Evolutionary conservation across 2,888 invertebrate genomes (phyloP), one percentile per base, ranked within the genome.

Genomic region (Zygogramma bicolorata): DNA sequence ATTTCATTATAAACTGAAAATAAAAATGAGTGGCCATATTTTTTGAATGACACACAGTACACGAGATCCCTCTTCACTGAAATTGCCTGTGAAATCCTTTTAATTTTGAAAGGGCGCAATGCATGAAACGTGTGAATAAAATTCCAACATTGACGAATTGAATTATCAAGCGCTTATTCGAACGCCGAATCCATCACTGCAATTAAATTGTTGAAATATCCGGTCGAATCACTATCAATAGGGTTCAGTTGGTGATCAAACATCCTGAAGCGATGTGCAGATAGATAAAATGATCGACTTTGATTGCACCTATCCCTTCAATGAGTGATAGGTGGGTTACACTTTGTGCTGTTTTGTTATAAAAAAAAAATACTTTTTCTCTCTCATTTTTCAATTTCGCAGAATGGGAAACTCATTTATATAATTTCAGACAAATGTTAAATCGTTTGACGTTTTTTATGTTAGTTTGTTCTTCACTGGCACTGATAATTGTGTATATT

Each of bases 101-200:
- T 42, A 42, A 15, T 42, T 42, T 42, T 42, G 42, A 6, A 42
- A 18, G 42, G 53, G n/a, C 53, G 1, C n/a, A 10, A 4, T 7
- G 53, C 25, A 25, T 2, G n/a, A 25, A 25, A n/a, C 25, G 53
- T 10, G 53, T 53, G 5, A n/a, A 53, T 53, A 53, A 25, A 53
- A 27, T 53, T 53, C 25, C 6, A 42, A 42, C 18, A 53, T n/a
- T 53, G 53, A 22, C n/a, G 25, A 13, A 27, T 7, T n/a, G 25
- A 53, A 53, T 53, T 53, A 53, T 27, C 53, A 53, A 53, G 53
- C 25, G 53, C 25, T 53, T 53, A 53, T n/a, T 53, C 25, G 25
- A 53, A 53, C 22, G n/a, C n/a, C 25, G 27, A 53, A 53, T 13
- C 53, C 53, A 53, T 25, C 53, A 53, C 25, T 53, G 27, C 53